Base-by-base conservation (phyloP, 2,888 invertebrate genomes). In the Himalopsyche anomala region DNA sequence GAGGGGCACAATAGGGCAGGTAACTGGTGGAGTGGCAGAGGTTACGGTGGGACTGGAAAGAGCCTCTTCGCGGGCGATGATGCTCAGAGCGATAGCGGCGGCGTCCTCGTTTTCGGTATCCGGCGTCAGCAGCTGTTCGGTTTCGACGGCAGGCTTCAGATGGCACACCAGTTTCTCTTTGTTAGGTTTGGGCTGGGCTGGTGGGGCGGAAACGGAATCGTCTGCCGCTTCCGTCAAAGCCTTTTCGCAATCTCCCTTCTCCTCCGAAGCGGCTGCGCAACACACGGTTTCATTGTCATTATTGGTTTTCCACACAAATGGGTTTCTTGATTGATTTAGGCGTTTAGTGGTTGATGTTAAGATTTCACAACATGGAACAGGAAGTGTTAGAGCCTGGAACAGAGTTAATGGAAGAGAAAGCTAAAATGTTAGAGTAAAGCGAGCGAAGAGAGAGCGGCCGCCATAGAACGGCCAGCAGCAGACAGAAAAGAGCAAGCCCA, bases 321-420 rank as follows among this genome's bases (percentile, higher is more conserved):
- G 80, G 80, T 85, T 85, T 88, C 91, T 91, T 91, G 91, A 90
- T 93, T 74, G 74, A 62, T 74, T 74, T 92, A 93, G 91, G 91
- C 92, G 93, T 93, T 88, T 93, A 93, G 93, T 93, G 92, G 87
- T 87, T 85, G 87, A 83, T 90, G 93, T 92, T 88, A 87, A 87
- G 91, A 91, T 82, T 88, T 93, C 93, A 93, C 93, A 93, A 93
- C 92, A 93, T 91, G 92, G 93, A 92, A 92, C 93, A 93, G 93
- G 93, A 93, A 92, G 93, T 93, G 93, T 93, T 93, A 93, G 92
- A 92, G 93, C 93, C 93, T 93, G 93, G 92, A 93, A 93, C 93
- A 93, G 92, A 93, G 92, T 88, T 93, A 91, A 92, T 92, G 92
- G 93, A 93, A 92, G 38, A 92, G 92, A 91, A 89, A 91, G 91